phyloP scores from a whole-genome alignment of 2,113 vertebrate species.

The Mirza zaza region DNA sequence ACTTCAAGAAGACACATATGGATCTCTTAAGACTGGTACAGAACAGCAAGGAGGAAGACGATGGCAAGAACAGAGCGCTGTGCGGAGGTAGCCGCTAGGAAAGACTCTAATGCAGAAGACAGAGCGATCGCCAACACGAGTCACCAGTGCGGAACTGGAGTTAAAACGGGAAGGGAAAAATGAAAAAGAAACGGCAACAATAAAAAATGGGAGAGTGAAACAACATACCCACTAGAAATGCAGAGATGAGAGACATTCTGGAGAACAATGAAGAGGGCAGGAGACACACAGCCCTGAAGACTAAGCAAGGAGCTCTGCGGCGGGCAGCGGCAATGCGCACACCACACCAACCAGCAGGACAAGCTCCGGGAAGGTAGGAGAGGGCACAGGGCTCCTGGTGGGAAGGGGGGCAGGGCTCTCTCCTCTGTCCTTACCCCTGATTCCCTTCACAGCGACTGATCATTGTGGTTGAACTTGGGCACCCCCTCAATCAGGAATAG shows the following conservation, averaged over 20 bases:
- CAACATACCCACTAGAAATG: not conserved
- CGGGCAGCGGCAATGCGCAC: fast-evolving
- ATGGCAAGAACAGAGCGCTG: not conserved
- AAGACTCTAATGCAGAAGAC: not conserved
- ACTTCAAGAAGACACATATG: not conserved
- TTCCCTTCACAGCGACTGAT: not conserved
- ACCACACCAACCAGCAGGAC: not conserved
- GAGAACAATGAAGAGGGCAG: not conserved
- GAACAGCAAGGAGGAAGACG: not conserved
- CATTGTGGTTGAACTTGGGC: not conserved
- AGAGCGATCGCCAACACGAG: not conserved
- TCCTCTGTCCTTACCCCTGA: fast-evolving
- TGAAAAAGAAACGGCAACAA: not conserved
- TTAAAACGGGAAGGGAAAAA: not conserved
- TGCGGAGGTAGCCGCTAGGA: not conserved
- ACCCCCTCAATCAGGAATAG: not conserved
- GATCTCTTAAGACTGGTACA: not conserved
- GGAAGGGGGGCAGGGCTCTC: fast-evolving
- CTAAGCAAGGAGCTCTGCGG: fast-evolving
- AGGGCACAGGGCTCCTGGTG: not conserved
- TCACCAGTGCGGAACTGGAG: not conserved
- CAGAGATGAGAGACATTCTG: not conserved
- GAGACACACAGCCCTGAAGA: not conserved
- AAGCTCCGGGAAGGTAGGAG: not conserved
- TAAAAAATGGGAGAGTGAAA: not conserved